Conservation (phyloP, 2,113 vertebrate genomes). For the Limanda limanda region DNA sequence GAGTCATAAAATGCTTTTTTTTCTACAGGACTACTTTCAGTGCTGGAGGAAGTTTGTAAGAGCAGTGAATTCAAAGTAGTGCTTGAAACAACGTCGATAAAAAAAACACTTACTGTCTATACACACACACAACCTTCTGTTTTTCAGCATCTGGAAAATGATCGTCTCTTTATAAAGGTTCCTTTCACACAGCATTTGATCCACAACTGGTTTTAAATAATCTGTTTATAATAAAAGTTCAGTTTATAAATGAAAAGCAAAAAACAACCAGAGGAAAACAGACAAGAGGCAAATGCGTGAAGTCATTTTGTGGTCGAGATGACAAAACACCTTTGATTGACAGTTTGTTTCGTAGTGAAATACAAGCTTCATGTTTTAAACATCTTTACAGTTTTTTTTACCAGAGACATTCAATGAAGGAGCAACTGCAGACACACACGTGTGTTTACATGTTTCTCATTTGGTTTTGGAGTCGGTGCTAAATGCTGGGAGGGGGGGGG, state of each 20-base stretch:
- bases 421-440: slow-evolving; percentile 46
- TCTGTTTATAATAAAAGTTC: slow-evolving; percentile 55
- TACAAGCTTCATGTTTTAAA: slow-evolving; percentile 44
- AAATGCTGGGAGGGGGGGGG: slow-evolving; percentile 29
- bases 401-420: slow-evolving; percentile 67
- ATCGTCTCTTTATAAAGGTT: slow-evolving; percentile 35
- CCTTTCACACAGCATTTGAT: slow-evolving; percentile 47
- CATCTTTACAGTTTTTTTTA: slow-evolving; percentile 37
- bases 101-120: slow-evolving; percentile 46
- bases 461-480: slow-evolving; percentile 57
- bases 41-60: slow-evolving; percentile 60
- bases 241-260: slow-evolving; percentile 27
- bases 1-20: slow-evolving; percentile 57
- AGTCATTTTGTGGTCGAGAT: slow-evolving; percentile 41
- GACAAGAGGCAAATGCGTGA: slow-evolving; percentile 50
- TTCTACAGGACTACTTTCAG: slow-evolving; percentile 57
- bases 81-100: slow-evolving; percentile 54
- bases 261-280: slow-evolving; percentile 20
- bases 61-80: slow-evolving; percentile 67
- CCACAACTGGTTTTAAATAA: slow-evolving; percentile 46
- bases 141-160: slow-evolving; percentile 34
- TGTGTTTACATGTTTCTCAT: slow-evolving; percentile 28
- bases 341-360: slow-evolving; percentile 18
- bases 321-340: slow-evolving; percentile 11
- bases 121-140: slow-evolving; percentile 35